Conservation (phyloP, 2,113 vertebrate species). For the Tretioscincus oriximinensis region DNA sequence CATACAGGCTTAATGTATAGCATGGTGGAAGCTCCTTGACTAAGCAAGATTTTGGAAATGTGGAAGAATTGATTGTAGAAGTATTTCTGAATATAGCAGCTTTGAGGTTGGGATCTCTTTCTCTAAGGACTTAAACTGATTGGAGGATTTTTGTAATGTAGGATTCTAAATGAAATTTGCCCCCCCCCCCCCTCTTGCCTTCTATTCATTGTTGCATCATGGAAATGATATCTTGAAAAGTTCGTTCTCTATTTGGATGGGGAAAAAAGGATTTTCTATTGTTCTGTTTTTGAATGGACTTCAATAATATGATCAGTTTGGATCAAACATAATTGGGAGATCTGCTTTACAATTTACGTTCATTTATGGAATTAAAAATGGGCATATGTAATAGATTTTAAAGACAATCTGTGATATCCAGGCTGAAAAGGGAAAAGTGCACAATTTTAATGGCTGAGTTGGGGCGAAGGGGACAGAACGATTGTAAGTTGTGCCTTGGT, state of each 20-base stretch:
- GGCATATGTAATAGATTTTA: neutral
- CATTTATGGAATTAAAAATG: too few relatives aligned
- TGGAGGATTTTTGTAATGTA: neutral
- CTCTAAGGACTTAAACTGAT: neutral
- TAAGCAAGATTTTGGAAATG: neutral
- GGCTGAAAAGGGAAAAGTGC: too few relatives aligned
- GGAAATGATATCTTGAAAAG: neutral
- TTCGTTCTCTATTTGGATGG: neutral
- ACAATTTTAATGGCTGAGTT: too few relatives aligned
- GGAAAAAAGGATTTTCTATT: neutral
- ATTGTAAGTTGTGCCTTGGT: too few relatives aligned
- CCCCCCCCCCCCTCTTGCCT: too few relatives aligned
- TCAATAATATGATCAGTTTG: neutral
- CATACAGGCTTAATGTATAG: too few relatives aligned
- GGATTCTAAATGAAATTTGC: neutral
- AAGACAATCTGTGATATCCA: too few relatives aligned
- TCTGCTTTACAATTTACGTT: neutral
- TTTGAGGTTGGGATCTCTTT: neutral
- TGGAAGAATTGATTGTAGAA: neutral
- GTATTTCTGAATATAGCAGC: neutral
- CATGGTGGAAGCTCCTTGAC: neutral
- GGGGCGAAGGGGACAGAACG: too few relatives aligned
- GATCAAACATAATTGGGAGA: neutral
- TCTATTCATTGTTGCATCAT: neutral
- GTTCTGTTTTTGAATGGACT: neutral